Evolutionary conservation across 2,888 invertebrate species (phyloP), one percentile per base, ranked within the genome.

Genomic region (Scrobipalpa atriplicella): DNA sequence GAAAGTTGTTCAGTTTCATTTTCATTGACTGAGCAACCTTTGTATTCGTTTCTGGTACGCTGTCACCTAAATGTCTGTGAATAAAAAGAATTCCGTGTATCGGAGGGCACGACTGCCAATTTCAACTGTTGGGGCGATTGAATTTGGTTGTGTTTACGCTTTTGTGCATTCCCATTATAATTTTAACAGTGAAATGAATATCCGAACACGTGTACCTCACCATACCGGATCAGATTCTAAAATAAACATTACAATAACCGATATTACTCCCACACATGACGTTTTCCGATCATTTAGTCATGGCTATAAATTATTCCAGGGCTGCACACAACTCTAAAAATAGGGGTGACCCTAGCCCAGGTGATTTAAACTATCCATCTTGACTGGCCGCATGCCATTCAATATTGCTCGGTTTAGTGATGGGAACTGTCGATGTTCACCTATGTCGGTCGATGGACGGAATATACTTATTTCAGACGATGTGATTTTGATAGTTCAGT

Each of bases 311-410:
- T 29, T 19, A 36, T 56, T 56, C 36, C 56, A 56, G 56, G 56
- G 56, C 29, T 56, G 56, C 18, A 36, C 18, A 21, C 29, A 21
- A n/a, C 13, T 56, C 56, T 61, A 61, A 39, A 61, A 39, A 39
- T 61, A 61, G 39, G 38, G 61, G 38, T 61, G 61, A 61, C 61
- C 39, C 39, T 38, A 61, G 13, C 39, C 3, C 58, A 58, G 58
- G 58, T 58, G 58, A 36, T 38, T 36, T 36, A 11, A 58, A 58
- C 18, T 36, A 36, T 29, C 36, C 36, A 58, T 58, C 36, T 29
- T 8, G 16, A 29, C 58, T 58, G 58, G 36, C 58, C 58, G 58
- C 58, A 58, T 58, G 58, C 58, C 58, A 58, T 54, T 54, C 19
- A 18, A 21, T 19, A 52, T 52, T 52, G 18, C 18, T 18, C 29